These are phyloP conservation scores for Muschampia plurimacula DNA, from an alignment of 2,888 invertebrate genomes.

Conservation along the genomic window DNA sequence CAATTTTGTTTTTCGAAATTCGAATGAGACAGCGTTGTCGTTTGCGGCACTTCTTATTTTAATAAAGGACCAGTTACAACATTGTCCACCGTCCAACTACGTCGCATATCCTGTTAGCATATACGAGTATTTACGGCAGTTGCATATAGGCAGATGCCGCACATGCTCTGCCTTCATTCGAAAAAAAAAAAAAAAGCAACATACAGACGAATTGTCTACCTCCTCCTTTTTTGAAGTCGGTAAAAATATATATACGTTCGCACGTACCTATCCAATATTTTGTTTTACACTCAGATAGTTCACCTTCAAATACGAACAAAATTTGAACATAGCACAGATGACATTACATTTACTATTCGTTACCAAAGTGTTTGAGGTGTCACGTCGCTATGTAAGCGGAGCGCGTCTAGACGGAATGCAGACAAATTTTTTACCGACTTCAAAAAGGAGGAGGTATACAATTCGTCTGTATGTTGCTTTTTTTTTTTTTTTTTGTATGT, in stretches of 20 bases:
- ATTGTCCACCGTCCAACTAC: slow-evolving; percentile 20
- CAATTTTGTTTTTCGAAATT: no score
- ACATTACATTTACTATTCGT: background rate
- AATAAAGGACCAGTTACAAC: slow-evolving; percentile 5
- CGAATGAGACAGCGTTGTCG: no score
- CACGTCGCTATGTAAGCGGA: slow-evolving; percentile 66
- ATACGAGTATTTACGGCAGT: slow-evolving; percentile 79
- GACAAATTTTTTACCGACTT: slow-evolving; percentile 78
- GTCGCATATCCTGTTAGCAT: slow-evolving; percentile 63
- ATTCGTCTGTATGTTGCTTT: no score
- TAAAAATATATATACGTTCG: no score
- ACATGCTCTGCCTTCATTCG: slow-evolving; percentile 83
- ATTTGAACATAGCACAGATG: background rate
- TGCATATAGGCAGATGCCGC: slow-evolving; percentile 82
- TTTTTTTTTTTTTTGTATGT: no score
- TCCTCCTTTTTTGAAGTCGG: no score
- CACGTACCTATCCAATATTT: no score
- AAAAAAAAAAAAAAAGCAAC: slow-evolving; percentile 47
- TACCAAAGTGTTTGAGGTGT: slow-evolving; percentile 59
- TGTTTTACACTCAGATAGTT: no score
- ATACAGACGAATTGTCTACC: no score
- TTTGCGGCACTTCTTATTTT: background rate
- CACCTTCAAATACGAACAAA: no score
- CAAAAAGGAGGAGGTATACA: no score
- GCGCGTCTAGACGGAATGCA: slow-evolving; percentile 77